phyloP scores from a whole-genome alignment of 1,140 invertebrate species.

The Thaumatotibia leucotreta region DNA sequence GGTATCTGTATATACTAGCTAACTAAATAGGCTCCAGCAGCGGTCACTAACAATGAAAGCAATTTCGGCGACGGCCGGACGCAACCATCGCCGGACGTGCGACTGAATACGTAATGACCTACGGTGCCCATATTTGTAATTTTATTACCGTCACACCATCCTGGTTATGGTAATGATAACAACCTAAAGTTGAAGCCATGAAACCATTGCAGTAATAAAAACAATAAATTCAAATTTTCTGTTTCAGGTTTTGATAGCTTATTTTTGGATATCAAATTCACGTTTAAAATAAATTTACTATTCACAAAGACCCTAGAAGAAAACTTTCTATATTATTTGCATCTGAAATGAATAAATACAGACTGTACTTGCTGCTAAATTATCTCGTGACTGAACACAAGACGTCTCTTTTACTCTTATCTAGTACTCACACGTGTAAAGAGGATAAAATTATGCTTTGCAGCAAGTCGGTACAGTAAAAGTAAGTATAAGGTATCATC shows the following conservation, averaged over 20 bases:
- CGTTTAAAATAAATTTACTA: too few species aligned
- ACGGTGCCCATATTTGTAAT: slow-evolving; percentile 40
- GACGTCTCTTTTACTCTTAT: too few species aligned
- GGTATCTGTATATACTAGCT: too few species aligned
- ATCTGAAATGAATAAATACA: slow-evolving; percentile 40
- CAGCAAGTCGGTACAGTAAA: too few species aligned
- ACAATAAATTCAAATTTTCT: background rate
- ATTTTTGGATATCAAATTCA: too few species aligned
- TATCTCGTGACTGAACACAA: too few species aligned
- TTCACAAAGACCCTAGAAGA: slow-evolving; percentile 37
- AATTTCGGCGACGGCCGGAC: slow-evolving; percentile 28
- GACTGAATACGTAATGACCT: slow-evolving; percentile 39
- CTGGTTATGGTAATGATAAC: slow-evolving; percentile 43
- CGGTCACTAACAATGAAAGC: slow-evolving; percentile 31
- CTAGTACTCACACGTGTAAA: too few species aligned
- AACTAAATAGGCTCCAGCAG: slow-evolving; percentile 20
- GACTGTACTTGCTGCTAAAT: slow-evolving; percentile 45
- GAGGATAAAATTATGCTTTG: too few species aligned
- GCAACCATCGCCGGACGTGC: slow-evolving; percentile 30
- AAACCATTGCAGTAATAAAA: background rate
- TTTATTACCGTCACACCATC: slow-evolving; percentile 39
- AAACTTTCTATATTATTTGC: slow-evolving; percentile 45
- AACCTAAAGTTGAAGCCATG: slow-evolving; percentile 19
- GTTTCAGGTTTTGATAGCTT: background rate
- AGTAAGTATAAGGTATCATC: too few species aligned